Evolutionary conservation across 1,140 invertebrate genomes (phyloP), one percentile per base, ranked within the genome.

Genomic region (Rhyacophila brunnea): DNA sequence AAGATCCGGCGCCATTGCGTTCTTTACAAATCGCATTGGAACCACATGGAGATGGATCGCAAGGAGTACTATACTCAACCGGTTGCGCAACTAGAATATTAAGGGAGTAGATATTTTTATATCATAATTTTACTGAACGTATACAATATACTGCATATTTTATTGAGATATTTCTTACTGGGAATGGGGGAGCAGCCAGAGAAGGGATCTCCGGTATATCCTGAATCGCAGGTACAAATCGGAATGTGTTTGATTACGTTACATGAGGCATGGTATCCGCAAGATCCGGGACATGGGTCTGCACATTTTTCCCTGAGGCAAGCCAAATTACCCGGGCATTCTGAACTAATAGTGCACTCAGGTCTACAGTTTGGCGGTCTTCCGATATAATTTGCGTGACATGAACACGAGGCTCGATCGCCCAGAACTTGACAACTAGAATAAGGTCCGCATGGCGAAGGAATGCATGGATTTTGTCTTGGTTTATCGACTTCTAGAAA

Each of bases 1-100:
- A 90, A 38, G 87, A 85, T 20, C 85, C 86, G 52, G 83, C 81
- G 51, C 82, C 82, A 67, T 86, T 82, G 36, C 83, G 78, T 77
- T 91, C 89, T 75, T 88, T 87, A 72, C 91, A 94, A 45, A 87
- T 66, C 13, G 90, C 88, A 73, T 92, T 93, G 2, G 85, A 78
- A n/a, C 90, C 90, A 72, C 90, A 93, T 13, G 91, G 91, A 38
- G 81, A 84, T 36, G 80, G 81, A 42, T 74, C 68, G 67, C 87
- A 88, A 10, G 85, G 85, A 69, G 80, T 80, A 56, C 65, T 57
- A 11, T 74, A 74, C 52, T 77, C 63, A 68, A 73, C 76, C 38
- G 71, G 51, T 70, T 75, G 73, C 60, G 67, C 62, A 71, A 68
- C 77, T 79, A 73, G 71, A 79, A 79, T 44, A 6, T 40, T 34